These are phyloP conservation scores for Drepanosiphum platanoidis DNA, from an alignment of 2,888 invertebrate genomes.

Conservation along the genomic window DNA sequence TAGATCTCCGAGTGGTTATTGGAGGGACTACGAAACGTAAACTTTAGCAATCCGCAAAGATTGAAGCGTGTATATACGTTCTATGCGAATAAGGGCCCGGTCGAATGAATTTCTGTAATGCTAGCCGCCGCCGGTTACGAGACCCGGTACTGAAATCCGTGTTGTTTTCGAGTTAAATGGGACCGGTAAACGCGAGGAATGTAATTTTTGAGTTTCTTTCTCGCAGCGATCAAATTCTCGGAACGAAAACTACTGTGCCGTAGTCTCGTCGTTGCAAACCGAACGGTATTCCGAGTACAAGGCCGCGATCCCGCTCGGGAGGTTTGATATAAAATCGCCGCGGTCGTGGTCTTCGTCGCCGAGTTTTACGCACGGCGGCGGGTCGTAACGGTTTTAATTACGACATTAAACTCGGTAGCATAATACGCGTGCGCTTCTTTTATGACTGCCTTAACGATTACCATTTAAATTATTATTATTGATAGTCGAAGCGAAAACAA, in stretches of 20 bases:
- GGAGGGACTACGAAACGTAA: neutral
- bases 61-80: neutral
- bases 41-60: neutral
- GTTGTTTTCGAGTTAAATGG: neutral
- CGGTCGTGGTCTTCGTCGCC: too few species aligned
- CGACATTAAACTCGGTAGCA: too few species aligned
- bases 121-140: neutral
- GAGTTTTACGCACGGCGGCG: too few species aligned
- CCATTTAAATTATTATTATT: neutral
- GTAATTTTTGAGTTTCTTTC: neutral
- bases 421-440: neutral
- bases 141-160: neutral
- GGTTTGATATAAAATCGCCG: too few species aligned
- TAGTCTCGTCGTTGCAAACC: neutral
- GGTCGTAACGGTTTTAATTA: too few species aligned
- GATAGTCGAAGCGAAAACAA: too few species aligned
- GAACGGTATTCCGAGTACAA: neutral
- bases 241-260: neutral
- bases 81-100: too few species aligned
- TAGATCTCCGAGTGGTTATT: too few species aligned
- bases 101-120: neutral
- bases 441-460: too few species aligned
- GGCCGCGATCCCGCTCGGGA: neutral
- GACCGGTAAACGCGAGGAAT: neutral
- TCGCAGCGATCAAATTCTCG: neutral